Evolutionary conservation across 1,140 invertebrate genomes (phyloP), one percentile per base, ranked within the genome.

Genomic region (Antheraea pernyi): DNA sequence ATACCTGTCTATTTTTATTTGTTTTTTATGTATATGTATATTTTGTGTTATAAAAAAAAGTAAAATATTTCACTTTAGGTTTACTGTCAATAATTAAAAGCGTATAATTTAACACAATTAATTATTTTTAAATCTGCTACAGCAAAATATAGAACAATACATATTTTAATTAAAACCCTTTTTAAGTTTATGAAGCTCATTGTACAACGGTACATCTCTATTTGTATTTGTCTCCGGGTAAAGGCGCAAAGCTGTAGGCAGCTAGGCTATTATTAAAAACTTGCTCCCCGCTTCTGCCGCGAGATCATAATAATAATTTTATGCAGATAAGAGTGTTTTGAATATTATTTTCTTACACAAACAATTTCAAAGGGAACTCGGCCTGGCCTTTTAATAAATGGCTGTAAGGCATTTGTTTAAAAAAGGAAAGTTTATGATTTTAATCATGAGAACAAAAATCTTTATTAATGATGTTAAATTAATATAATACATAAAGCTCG

Each of bases 181-280:
- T 42, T 42, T 42, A 64, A 64, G 65, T 22, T 66, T 66, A 61
- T 68, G 6, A n/a, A 3, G 58, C 66, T 62, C 53, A 72, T 36
- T 69, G 74, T 72, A 72, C 74, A 46, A 18, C 13, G 53, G 36
- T 53, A 75, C 70, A 64, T 60, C 63, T 73, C 67, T 76, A 76
- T 73, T 73, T 71, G 74, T 72, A 72, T 69, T 72, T 75, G 69
- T 75, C 69, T 46, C 65, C 62, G 8, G 22, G 48, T 19, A 59
- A 68, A 48, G 60, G 59, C 59, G 48, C 42, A 42, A 69, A 58
- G 68, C 71, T 61, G 61, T 65, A 67, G 65, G 65, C 63, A 59
- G 65, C 72, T 30, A 30, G n/a, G 22, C 22, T 70, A 70, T 74
- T 74, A 75, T 75, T 71, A 66, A 71, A 75, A 67, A 67, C 19